Evolutionary conservation across 2,797 vertebrate species (phyloP).

Genomic region (Lithobates sylvaticus): DNA sequence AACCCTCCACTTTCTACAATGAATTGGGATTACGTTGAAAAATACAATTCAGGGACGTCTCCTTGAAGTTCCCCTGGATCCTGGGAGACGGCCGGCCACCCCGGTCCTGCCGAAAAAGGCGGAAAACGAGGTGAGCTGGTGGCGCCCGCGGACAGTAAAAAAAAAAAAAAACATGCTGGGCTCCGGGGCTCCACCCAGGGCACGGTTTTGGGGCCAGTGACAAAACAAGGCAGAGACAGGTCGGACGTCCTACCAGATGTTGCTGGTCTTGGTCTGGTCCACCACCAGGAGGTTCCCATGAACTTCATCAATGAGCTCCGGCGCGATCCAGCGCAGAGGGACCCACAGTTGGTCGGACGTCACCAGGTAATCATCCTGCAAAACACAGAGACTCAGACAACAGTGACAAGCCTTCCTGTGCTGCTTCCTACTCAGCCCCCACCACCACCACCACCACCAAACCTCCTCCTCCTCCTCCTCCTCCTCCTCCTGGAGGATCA

Average conservation of each 20-base stretch:
- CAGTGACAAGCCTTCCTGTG: neutral
- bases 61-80: too few species aligned
- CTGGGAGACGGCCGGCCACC: too few species aligned
- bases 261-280: constrained; percentile 92
- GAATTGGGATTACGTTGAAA: too few species aligned
- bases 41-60: too few species aligned
- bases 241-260: constrained; percentile 86
- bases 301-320: constrained; percentile 93
- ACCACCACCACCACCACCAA: too few species aligned
- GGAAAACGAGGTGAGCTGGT: too few species aligned
- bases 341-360: constrained; percentile 92
- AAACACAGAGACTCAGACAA: neutral
- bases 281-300: constrained; percentile 92
- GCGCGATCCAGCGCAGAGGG: constrained; percentile 95
- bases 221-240: constrained; percentile 7
- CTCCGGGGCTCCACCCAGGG: constrained; percentile 14
- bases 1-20: too few species aligned
- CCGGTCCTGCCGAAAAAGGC: too few species aligned
- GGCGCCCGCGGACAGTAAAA: too few species aligned
- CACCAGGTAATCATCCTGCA: constrained; percentile 94
- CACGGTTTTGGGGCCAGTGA: neutral
- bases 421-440: constrained; percentile 6
- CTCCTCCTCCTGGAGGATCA: constrained; percentile 54
- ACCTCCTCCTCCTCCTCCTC: neutral
- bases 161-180: too few species aligned